A percentile compares a stretch with the other conserved stretches of the same genome.
These are phyloP conservation scores for Microtus montanus DNA, from an alignment of 2,113 vertebrate species.

Conservation along the genomic window DNA sequence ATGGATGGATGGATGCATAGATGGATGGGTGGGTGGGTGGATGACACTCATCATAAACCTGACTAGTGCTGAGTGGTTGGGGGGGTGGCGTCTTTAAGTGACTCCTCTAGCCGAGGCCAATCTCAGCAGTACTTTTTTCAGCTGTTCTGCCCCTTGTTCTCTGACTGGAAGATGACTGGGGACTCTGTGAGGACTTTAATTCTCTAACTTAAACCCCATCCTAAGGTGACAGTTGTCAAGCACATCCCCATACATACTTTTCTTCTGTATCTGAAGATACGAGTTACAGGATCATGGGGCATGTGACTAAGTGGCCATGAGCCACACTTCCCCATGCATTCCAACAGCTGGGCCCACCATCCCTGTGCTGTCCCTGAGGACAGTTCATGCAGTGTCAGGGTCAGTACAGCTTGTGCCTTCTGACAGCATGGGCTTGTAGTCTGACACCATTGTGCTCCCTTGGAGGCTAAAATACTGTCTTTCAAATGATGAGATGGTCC, in stretches of 20 bases:
- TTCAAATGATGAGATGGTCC: not conserved
- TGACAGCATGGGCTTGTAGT: not conserved
- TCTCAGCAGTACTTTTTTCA: not conserved
- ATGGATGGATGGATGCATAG: not conserved
- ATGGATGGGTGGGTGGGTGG: not conserved
- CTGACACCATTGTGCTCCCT: not conserved
- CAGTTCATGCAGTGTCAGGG: not conserved
- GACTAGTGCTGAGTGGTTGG: accelerated
- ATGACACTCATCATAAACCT: not conserved
- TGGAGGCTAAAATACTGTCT: not conserved
- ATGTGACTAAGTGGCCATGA: not conserved
- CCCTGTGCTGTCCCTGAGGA: accelerated
- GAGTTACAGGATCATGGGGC: accelerated
- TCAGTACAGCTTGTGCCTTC: not conserved
- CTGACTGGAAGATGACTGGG: not conserved
- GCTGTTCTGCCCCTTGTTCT: not conserved
- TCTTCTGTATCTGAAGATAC: not conserved
- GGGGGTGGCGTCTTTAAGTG: not conserved
- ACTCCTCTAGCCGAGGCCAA: not conserved
- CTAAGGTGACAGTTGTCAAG: not conserved
- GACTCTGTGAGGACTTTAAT: not conserved
- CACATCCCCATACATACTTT: not conserved
- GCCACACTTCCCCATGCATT: not conserved
- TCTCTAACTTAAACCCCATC: not conserved
- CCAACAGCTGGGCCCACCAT: accelerated